These are phyloP conservation scores for Caenorhabditis remanei DNA, from an alignment of 1,140 invertebrate species.

Conservation along the genomic window DNA sequence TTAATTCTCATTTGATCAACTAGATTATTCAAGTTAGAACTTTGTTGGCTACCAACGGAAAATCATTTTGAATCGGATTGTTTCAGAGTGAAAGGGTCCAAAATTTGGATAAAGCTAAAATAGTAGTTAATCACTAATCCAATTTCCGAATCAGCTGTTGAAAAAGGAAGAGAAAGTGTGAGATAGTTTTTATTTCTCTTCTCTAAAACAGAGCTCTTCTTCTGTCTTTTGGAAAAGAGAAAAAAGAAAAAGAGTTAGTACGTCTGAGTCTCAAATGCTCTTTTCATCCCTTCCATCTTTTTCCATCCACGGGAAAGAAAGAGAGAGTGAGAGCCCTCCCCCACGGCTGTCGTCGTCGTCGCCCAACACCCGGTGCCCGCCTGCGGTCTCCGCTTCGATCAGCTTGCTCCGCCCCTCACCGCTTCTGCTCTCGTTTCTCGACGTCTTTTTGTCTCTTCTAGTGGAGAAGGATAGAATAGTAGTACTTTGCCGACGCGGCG, in stretches of 20 bases:
- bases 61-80: neutral
- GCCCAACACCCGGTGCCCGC: conserved; percentile 46
- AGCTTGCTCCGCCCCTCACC: conserved; percentile 39
- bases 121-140: neutral
- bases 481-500: conserved; percentile 51
- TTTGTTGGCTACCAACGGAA: neutral
- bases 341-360: neutral
- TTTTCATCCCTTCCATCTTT: conserved; percentile 33
- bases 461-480: conserved; percentile 37
- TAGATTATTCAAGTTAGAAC: neutral
- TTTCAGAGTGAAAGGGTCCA: neutral
- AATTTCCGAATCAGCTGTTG: conserved; percentile 35
- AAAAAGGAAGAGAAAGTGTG: neutral
- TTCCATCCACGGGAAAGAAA: conserved; percentile 19
- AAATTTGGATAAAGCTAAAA: neutral
- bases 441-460: conserved; percentile 46
- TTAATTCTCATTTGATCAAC: neutral
- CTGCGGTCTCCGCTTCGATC: conserved; percentile 48
- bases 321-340: neutral
- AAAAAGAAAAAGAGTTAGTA: conserved; percentile 53
- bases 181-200: conserved; percentile 3
- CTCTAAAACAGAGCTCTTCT: conserved; percentile 1
- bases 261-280: conserved; percentile 32
- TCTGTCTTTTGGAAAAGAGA: conserved; percentile 18
- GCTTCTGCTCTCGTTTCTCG: conserved; percentile 50